Evolutionary conservation across 2,797 vertebrate species (phyloP).

Genomic region (Schizothorax lantsangensis): DNA sequence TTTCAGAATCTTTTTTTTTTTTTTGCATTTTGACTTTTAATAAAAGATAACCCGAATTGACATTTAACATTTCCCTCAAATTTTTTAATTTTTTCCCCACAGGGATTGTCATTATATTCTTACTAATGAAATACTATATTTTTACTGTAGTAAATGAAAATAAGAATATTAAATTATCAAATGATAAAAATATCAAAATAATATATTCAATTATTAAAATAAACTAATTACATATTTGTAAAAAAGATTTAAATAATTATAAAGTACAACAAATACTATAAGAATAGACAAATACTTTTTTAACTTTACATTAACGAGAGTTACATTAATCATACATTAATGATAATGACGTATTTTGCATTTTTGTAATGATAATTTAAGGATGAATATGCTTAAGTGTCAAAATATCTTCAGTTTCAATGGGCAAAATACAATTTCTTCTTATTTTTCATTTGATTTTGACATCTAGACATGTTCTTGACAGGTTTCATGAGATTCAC

Average conservation of each 20-base stretch:
- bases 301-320: not conserved
- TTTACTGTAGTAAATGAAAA: not conserved
- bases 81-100: not conserved
- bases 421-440: not conserved
- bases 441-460: slow-evolving; percentile 60
- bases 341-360: not conserved
- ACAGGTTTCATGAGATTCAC: slow-evolving; percentile 68
- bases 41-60: not conserved
- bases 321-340: not conserved
- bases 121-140: not conserved
- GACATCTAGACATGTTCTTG: slow-evolving; percentile 30
- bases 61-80: not conserved
- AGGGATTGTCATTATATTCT: not conserved
- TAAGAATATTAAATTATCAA: not conserved
- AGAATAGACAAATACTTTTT: not conserved
- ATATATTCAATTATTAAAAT: not conserved
- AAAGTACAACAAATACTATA: not conserved
- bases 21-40: not conserved
- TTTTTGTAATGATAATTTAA: not conserved
- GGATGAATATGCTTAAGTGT: not conserved
- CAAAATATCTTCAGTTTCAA: not conserved
- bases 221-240: not conserved
- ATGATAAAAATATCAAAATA: not conserved
- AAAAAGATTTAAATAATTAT: not conserved
- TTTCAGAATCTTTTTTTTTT: not conserved